Base-by-base conservation (phyloP, 2,797 vertebrate genomes). In the Triplophysa yarkandensis region DNA sequence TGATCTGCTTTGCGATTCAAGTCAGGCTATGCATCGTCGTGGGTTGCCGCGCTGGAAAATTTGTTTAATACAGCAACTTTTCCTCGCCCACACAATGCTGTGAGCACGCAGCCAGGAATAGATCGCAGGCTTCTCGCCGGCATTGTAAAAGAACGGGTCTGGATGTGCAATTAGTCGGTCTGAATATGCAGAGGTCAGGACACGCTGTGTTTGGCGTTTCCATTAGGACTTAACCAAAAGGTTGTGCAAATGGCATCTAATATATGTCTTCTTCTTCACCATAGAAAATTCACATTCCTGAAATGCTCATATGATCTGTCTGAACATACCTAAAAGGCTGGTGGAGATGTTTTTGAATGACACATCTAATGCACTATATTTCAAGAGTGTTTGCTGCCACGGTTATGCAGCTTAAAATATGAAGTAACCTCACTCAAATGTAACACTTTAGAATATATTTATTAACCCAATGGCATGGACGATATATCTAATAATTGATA, bases 51-150 rank as follows among this genome's bases (percentile, higher is more conserved):
- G 71, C 70, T 79, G 85, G 81, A 87, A 87, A 85, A 84, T 68
- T 80, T 60, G 64, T 66, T 48, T 68, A 76, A 74, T 77, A 57
- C 71, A 62, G 70, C 39, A 61, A 89, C 81, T 84, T 84, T 83
- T 87, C 85, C 86, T 83, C 85, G 83, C 85, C 74, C 80, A 54
- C 30, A 80, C 78, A 83, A 85, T 80, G 80, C 83, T 78, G 34
- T 74, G 70, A 78, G 28, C 67, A 55, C 39, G 39, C 54, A 60
- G 80, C 74, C 78, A 71, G 80, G 54, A 80, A 81, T 81, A 80
- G 80, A 78, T 66, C 11, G 46, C n/a, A 50, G 41, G 68, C 41
- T 74, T 68, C 70, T 68, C 16, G 25, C 66, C 55, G 68, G 76
- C 65, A 6, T 80, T 84, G 80, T 80, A 83, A 82, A 84, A 86